phyloP scores from a whole-genome alignment of 1,140 invertebrate genomes.

The Brachionus koreanus region DNA sequence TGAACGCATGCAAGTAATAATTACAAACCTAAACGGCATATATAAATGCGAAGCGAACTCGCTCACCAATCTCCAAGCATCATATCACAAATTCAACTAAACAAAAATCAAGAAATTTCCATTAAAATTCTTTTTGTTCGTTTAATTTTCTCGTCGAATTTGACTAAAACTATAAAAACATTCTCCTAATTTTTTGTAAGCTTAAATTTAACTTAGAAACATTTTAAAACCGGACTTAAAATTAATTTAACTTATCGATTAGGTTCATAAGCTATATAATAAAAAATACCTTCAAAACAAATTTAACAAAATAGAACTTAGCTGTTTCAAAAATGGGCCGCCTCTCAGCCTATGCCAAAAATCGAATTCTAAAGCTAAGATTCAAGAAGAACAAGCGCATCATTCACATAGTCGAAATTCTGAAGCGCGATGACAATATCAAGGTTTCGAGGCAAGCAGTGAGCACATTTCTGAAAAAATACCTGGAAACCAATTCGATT shows the following conservation, averaged over 20 bases:
- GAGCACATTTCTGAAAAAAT: constrained; percentile 38
- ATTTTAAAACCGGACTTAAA: neutral
- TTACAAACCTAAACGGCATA: neutral
- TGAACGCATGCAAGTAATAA: constrained; percentile 1
- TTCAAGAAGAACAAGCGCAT: constrained; percentile 44
- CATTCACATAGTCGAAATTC: constrained; percentile 41
- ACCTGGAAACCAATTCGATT: constrained; percentile 37
- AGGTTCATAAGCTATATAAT: neutral
- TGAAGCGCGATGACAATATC: constrained; percentile 41
- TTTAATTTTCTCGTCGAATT: constrained; percentile 1
- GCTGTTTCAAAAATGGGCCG: constrained; percentile 19
- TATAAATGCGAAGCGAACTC: neutral
- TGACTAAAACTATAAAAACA: neutral
- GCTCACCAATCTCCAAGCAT: neutral
- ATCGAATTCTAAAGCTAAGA: constrained; percentile 24
- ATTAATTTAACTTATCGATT: constrained; percentile 39
- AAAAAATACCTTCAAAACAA: neutral
- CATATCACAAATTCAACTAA: constrained; percentile 33
- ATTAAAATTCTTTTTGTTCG: neutral
- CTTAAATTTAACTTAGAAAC: constrained; percentile 18
- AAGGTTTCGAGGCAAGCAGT: constrained; percentile 37
- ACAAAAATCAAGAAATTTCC: neutral
- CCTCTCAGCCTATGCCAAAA: constrained; percentile 43
- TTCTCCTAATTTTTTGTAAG: constrained; percentile 28
- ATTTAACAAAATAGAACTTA: neutral